Percentiles rank a stretch among this genome's conserved stretches.
phyloP scores from a whole-genome alignment of 2,113 vertebrate species.

The Pristiophorus japonicus region DNA sequence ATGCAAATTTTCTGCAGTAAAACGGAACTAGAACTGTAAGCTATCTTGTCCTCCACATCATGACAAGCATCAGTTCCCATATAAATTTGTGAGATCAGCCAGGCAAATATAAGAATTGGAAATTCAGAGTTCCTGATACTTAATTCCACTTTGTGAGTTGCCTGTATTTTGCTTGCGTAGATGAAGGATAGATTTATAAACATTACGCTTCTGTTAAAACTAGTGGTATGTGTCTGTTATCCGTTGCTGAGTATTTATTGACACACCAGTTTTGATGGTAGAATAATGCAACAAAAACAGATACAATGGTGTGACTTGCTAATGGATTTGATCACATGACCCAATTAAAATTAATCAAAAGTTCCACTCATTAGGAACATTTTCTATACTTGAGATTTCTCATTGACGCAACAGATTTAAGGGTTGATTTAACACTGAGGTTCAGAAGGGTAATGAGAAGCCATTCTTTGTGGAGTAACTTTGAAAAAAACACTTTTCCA shows the following conservation, averaged over 20 bases:
- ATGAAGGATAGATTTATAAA: neutral
- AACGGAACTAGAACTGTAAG: neutral
- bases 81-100: neutral
- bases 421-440: neutral
- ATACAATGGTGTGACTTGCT: neutral
- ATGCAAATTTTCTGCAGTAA: neutral
- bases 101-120: too few relatives aligned
- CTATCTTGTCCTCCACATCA: neutral
- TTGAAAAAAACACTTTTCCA: neutral
- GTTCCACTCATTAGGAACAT: neutral
- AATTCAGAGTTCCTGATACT: neutral
- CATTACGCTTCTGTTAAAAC: neutral
- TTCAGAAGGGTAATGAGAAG: neutral
- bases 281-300: neutral
- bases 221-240: neutral
- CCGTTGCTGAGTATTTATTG: neutral
- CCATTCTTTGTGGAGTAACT: neutral
- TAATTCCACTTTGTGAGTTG: neutral
- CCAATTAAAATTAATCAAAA: constrained; percentile 10
- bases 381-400: neutral
- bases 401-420: neutral
- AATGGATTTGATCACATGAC: neutral
- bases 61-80: neutral
- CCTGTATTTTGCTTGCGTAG: neutral
- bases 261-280: neutral